Evolutionary conservation across 37 sponge, comb jelly and placozoan genomes (phyloP).

Genomic region (Corticium candelabrum): DNA sequence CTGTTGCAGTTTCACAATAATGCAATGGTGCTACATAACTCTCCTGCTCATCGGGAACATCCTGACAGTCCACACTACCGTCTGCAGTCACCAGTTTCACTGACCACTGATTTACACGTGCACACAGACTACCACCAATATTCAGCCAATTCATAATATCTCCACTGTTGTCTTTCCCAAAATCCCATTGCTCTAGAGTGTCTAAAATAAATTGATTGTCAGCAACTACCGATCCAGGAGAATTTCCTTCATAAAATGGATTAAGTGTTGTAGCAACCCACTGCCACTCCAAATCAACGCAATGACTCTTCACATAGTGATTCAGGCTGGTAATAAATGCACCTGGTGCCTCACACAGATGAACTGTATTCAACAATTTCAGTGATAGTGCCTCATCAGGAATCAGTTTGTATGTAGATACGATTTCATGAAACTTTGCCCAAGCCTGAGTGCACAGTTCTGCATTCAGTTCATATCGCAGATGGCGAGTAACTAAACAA

Average conservation of each 20-base stretch:
- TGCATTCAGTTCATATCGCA: constrained; percentile 50
- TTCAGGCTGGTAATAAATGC: constrained; percentile 76
- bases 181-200: constrained; percentile 67
- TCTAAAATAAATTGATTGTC: constrained; percentile 71
- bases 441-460: constrained; percentile 89
- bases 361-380: constrained; percentile 18
- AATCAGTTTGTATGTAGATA: constrained; percentile 35
- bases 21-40: constrained; percentile 52
- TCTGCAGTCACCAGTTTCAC: constrained; percentile 67
- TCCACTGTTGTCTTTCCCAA: constrained; percentile 83
- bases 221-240: constrained; percentile 6
- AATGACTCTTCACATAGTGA: constrained; percentile 76
- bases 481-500: constrained; percentile 33
- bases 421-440: constrained; percentile 83
- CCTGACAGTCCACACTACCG: constrained; percentile 66
- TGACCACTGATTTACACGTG: no score
- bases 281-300: constrained; percentile 41
- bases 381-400: constrained; percentile 36
- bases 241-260: constrained; percentile 76
- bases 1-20: constrained; percentile 63
- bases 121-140: constrained; percentile 10
- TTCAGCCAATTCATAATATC: constrained; percentile 70
- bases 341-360: constrained; percentile 92
- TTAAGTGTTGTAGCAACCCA: constrained; percentile 87
- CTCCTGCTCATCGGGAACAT: constrained; percentile 76